phyloP scores from a whole-genome alignment of 2,888 invertebrate species.

The Drosophila suboccidentalis region DNA sequence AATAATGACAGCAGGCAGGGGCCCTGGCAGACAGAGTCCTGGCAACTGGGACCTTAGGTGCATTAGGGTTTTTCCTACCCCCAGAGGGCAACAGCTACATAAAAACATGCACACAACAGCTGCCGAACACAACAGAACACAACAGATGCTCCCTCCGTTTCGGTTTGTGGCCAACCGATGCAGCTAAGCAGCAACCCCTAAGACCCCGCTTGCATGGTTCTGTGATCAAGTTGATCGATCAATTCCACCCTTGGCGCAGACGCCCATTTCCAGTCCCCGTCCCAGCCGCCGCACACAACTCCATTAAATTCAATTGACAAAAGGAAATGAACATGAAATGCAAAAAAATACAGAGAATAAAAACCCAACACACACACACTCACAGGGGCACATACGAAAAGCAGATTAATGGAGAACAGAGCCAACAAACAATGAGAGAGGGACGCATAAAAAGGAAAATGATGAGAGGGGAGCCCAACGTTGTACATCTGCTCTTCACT shows the following conservation, averaged over 20 bases:
- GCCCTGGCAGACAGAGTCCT: conserved; percentile 1
- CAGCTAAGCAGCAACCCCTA: conserved; percentile 51
- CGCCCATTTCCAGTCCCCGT: conserved; percentile 53
- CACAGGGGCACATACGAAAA: conserved; percentile 35
- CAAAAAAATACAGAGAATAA: conserved; percentile 53
- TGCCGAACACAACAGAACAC: conserved; percentile 46
- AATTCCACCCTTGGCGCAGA: conserved; percentile 73
- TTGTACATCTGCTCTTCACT: conserved; percentile 64
- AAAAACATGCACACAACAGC: conserved; percentile 40
- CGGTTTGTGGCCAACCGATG: conserved; percentile 51
- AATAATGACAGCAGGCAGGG: conserved; percentile 12
- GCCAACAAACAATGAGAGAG: conserved; percentile 35
- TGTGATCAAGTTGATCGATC: conserved; percentile 78
- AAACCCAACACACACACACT: conserved; percentile 22
- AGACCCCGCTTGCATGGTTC: conserved; percentile 61
- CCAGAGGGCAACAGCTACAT: conserved; percentile 30
- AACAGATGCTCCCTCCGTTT: conserved; percentile 64
- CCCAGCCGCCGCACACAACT: conserved; percentile 57
- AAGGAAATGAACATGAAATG: conserved; percentile 77
- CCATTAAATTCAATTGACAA: conserved; percentile 73
- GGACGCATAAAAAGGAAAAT: conserved; percentile 40
- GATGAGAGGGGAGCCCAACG: conserved; percentile 60
- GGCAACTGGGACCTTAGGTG: conserved; percentile 25
- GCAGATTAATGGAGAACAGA: conserved; percentile 67
- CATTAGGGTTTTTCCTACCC: conserved; percentile 62